Percentiles rank a stretch among this genome's conserved stretches.
phyloP scores from a whole-genome alignment of 2,113 vertebrate species.

The Protobothrops flavoviridis region DNA sequence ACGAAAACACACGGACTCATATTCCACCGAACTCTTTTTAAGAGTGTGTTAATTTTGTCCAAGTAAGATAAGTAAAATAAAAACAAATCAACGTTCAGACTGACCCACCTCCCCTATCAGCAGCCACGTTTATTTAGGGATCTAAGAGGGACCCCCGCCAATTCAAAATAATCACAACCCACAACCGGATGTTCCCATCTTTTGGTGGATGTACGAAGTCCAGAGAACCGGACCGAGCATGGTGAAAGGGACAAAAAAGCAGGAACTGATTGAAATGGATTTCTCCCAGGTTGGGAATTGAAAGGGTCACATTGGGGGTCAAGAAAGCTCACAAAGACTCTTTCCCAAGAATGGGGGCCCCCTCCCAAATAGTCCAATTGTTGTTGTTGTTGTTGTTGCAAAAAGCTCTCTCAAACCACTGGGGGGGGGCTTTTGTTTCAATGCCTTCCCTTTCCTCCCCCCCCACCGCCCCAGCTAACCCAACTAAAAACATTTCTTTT shows the following conservation, averaged over 20 bases:
- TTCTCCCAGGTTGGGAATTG: neutral
- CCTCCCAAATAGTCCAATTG: neutral
- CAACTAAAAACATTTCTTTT: neutral
- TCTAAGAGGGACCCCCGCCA: neutral
- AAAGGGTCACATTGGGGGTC: neutral
- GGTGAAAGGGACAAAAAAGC: neutral
- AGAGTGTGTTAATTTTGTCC: neutral
- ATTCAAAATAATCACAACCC: neutral
- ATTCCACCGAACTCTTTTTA: neutral
- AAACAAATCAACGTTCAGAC: no score
- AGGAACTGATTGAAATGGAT: neutral
- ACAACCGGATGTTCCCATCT: neutral
- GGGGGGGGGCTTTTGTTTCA: neutral
- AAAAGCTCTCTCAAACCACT: neutral
- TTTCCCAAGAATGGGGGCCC: neutral
- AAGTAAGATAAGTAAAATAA: no score
- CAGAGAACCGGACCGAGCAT: neutral
- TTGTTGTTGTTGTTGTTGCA: neutral
- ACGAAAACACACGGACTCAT: neutral
- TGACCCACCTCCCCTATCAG: neutral
- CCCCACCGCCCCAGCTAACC: no score
- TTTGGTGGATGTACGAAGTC: neutral
- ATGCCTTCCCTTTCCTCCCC: neutral
- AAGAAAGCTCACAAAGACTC: neutral
- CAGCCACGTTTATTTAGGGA: neutral